Evolutionary conservation across 2,113 vertebrate species (phyloP).

Genomic region (Himantopus leucocephalus): DNA sequence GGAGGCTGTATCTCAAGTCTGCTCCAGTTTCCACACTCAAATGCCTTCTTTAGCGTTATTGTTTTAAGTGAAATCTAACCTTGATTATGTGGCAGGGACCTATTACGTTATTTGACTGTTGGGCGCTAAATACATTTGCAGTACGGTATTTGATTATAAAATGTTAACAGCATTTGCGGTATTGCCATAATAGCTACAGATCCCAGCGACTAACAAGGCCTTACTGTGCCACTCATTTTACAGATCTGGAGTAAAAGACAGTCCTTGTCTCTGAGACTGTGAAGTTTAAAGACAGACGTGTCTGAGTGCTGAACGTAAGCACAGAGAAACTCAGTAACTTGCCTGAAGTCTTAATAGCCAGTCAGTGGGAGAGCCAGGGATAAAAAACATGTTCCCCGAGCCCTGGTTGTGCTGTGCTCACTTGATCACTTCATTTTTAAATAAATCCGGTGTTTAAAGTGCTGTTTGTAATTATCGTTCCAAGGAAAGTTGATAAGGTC

Average conservation of each 20-base stretch:
- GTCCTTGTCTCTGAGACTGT: not conserved
- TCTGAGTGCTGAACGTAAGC: not conserved
- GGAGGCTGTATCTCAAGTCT: not conserved
- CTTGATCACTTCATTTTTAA: not conserved
- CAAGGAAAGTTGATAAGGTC: slow-evolving; percentile 44
- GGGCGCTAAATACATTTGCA: not conserved
- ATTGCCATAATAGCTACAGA: not conserved
- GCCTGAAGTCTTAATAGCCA: not conserved
- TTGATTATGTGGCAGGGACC: not conserved
- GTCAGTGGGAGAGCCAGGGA: not conserved
- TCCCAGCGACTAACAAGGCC: not conserved
- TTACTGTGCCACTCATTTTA: not conserved
- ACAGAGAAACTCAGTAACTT: not conserved
- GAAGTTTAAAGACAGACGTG: not conserved
- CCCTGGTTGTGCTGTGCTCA: not conserved
- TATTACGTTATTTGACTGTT: not conserved
- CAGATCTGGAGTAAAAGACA: not conserved
- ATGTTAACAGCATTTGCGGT: not conserved
- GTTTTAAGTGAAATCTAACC: slow-evolving; percentile 10
- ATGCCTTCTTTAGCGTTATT: not conserved
- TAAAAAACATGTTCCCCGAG: not conserved
- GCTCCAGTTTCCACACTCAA: not conserved
- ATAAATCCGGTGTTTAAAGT: slow-evolving; percentile 37
- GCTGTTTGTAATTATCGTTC: not conserved
- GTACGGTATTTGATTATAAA: not conserved